A percentile compares a stretch with the other conserved stretches of the same genome.
phyloP scores from a whole-genome alignment of 2,797 vertebrate species.

The Platalea minor region DNA sequence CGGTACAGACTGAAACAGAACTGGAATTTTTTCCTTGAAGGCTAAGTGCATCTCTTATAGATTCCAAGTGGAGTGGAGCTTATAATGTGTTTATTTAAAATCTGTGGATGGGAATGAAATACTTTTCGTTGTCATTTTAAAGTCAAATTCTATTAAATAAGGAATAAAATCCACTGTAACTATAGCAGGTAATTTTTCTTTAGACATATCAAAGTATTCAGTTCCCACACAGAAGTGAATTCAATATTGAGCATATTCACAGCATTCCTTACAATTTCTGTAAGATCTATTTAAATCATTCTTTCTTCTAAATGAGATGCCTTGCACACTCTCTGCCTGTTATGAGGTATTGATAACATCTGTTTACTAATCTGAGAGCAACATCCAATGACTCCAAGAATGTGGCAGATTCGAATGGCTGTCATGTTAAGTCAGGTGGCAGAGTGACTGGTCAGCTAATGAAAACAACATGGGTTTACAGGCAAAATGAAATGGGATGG shows the following conservation, averaged over 20 bases:
- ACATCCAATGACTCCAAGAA: neutral
- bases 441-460: neutral
- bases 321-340: neutral
- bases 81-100: constrained; percentile 39
- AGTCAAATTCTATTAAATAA: constrained; percentile 43
- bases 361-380: constrained; percentile 18
- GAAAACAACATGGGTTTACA: neutral
- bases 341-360: neutral
- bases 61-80: neutral
- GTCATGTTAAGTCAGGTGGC: neutral
- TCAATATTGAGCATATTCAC: neutral
- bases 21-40: neutral
- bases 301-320: neutral
- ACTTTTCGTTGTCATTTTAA: constrained; percentile 22
- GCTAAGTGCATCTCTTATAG: neutral
- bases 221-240: constrained; percentile 3
- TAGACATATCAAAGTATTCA: neutral
- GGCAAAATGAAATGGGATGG: neutral
- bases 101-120: neutral
- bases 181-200: constrained; percentile 19
- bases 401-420: neutral
- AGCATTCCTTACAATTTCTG: neutral
- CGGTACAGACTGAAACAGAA: neutral
- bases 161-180: constrained; percentile 2
- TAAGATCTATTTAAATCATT: neutral